Conservation (phyloP, 2,113 vertebrate genomes). For the Stercorarius parasiticus region DNA sequence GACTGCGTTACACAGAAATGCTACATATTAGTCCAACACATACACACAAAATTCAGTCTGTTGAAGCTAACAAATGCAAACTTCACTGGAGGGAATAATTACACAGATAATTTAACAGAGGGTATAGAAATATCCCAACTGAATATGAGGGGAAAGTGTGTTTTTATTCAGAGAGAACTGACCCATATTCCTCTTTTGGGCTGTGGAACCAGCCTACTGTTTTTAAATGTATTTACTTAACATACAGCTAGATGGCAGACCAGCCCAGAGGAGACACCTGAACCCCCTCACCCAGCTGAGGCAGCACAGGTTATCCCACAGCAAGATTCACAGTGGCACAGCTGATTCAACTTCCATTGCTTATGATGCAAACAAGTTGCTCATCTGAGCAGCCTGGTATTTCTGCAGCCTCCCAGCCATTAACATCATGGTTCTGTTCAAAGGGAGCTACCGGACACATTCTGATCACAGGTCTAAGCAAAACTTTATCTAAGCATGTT, state of each 20-base stretch:
- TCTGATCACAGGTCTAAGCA: neutral
- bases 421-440: fast-evolving
- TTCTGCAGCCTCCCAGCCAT: neutral
- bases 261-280: neutral
- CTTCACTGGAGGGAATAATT: neutral
- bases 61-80: neutral
- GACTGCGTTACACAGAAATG: neutral
- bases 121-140: neutral
- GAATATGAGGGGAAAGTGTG: neutral
- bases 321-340: neutral
- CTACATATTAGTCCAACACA: fast-evolving
- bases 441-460: neutral
- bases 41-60: neutral
- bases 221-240: no score
- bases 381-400: neutral
- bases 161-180: neutral
- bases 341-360: neutral
- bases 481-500: neutral
- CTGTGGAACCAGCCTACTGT: neutral
- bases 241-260: neutral
- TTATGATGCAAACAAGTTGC: neutral
- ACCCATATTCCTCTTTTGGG: neutral
- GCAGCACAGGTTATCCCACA: neutral
- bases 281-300: neutral
- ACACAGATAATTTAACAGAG: neutral